Evolutionary conservation across 2,113 vertebrate genomes (phyloP).

Genomic region (Helogale parvula): DNA sequence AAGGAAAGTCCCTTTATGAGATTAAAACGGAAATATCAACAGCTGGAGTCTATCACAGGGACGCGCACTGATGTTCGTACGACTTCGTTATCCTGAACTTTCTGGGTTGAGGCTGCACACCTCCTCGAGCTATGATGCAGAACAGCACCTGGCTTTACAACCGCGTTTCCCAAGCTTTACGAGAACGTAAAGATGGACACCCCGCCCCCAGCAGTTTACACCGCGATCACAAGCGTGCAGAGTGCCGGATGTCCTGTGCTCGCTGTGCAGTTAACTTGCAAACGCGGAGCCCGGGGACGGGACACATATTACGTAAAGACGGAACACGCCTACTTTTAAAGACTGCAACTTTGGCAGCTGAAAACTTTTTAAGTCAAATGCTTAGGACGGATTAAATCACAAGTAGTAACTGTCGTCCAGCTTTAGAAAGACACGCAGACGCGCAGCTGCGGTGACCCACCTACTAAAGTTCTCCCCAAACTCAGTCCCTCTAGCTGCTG

Average conservation of each 20-base stretch:
- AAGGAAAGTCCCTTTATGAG: no score
- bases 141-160: conserved; percentile 15
- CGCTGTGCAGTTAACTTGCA: background rate
- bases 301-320: background rate
- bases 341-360: background rate
- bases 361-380: background rate
- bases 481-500: background rate
- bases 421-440: background rate
- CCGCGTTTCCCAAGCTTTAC: conserved; percentile 17
- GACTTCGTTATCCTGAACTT: background rate
- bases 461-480: background rate
- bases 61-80: accelerated
- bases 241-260: background rate
- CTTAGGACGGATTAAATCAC: background rate
- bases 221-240: background rate
- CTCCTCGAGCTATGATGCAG: background rate
- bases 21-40: accelerated
- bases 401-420: accelerated
- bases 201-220: background rate
- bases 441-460: no score
- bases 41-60: accelerated
- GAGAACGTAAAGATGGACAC: background rate
- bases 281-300: background rate
- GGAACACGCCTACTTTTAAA: background rate
- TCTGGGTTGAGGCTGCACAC: background rate